A percentile compares a stretch with the other conserved stretches of the same genome.
Evolutionary conservation across 2,797 vertebrate genomes (phyloP).

Genomic region (Falco berigora): DNA sequence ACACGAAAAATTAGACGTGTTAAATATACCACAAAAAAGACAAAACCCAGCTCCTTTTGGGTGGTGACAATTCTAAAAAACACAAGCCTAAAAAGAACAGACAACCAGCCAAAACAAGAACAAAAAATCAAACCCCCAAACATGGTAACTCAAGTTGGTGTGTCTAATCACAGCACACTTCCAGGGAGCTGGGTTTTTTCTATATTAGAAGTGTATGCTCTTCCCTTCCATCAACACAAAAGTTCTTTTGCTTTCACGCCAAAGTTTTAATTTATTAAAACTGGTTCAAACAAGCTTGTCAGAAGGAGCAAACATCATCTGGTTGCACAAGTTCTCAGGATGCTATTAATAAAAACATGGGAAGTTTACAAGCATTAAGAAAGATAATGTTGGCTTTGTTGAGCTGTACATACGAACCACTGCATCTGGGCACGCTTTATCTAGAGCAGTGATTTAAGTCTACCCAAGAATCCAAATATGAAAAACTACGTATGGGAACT

Average conservation of each 20-base stretch:
- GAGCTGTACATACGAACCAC: neutral
- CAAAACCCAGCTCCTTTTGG: neutral
- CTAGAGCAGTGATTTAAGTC: neutral
- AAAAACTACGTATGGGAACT: neutral
- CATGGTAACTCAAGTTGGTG: neutral
- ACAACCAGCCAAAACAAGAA: neutral
- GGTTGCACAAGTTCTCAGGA: neutral
- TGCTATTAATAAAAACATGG: constrained; percentile 29
- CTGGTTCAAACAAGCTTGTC: neutral
- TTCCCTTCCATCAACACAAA: neutral
- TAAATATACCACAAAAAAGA: neutral
- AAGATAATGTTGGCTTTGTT: neutral
- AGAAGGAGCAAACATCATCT: neutral
- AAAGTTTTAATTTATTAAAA: constrained; percentile 5
- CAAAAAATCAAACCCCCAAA: neutral
- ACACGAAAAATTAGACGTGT: neutral
- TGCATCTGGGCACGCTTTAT: neutral
- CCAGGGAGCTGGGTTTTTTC: neutral
- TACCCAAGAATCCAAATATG: neutral
- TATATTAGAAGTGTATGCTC: neutral
- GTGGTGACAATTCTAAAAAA: neutral
- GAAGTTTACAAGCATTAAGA: neutral
- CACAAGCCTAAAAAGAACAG: neutral
- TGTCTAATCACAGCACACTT: neutral
- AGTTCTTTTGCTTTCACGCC: neutral